phyloP scores from a whole-genome alignment of 2,888 invertebrate species.

The Ceratothoa steindachneri region DNA sequence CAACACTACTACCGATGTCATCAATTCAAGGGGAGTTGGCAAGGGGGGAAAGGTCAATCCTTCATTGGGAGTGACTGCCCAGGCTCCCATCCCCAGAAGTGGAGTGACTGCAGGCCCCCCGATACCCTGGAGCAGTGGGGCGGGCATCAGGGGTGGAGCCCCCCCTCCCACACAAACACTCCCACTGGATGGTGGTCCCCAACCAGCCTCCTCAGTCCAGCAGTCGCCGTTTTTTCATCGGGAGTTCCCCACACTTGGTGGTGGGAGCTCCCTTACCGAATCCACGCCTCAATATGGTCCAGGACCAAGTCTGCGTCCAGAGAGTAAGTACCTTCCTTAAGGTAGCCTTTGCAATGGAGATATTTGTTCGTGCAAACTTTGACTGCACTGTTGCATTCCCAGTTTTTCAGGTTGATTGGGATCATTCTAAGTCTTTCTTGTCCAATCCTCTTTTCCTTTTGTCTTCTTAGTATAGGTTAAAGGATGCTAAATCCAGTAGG shows the following conservation, averaged over 20 bases:
- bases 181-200: constrained; percentile 46
- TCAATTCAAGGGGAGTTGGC: constrained; percentile 17
- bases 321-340: constrained; percentile 24
- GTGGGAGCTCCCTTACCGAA: constrained; percentile 37
- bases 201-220: constrained; percentile 44
- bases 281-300: constrained; percentile 42
- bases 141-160: constrained; percentile 12
- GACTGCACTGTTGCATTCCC: too few relatives aligned
- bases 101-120: constrained; percentile 3
- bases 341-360: neutral
- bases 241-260: constrained; percentile 48
- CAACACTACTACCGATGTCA: constrained; percentile 23
- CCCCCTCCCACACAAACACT: constrained; percentile 35
- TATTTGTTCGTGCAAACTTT: too few relatives aligned
- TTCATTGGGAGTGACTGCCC: neutral
- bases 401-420: too few relatives aligned
- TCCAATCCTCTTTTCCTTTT: neutral
- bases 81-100: neutral
- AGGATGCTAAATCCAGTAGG: too few relatives aligned
- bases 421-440: too few relatives aligned
- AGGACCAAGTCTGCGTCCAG: constrained; percentile 47
- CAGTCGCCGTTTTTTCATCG: constrained; percentile 47
- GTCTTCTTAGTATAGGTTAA: neutral
- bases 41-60: constrained; percentile 21
- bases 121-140: constrained; percentile 20